Conservation (phyloP, 2,797 vertebrate genomes). For the Phaenicophaeus curvirostris region DNA sequence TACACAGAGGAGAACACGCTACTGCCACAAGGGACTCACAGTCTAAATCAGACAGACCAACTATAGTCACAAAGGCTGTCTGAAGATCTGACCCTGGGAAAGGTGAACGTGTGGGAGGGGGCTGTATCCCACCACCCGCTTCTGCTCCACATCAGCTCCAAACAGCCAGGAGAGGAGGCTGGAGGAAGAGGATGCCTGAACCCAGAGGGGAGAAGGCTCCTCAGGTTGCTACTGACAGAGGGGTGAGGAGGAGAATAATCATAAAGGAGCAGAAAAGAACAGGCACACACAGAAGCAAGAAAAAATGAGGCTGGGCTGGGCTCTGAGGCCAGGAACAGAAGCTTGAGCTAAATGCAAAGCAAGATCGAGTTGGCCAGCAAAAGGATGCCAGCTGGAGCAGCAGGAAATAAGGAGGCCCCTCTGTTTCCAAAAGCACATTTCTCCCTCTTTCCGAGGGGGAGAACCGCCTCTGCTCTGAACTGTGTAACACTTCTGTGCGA, state of each 20-base stretch:
- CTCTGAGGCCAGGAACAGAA: constrained; percentile 17
- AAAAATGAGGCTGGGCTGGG: neutral
- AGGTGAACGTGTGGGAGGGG: constrained; percentile 53
- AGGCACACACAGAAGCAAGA: neutral
- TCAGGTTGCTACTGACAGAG: neutral
- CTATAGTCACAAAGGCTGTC: constrained; percentile 57
- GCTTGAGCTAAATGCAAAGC: constrained; percentile 22
- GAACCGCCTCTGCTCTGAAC: neutral
- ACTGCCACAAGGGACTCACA: constrained; percentile 65
- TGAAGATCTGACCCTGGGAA: constrained; percentile 64
- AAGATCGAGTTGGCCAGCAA: constrained; percentile 18
- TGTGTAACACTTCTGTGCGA: neutral
- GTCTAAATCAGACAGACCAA: constrained; percentile 60
- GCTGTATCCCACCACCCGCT: neutral
- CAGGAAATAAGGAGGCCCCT: constrained; percentile 46
- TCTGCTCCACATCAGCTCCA: neutral
- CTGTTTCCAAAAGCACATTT: constrained; percentile 30
- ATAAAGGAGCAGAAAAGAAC: neutral
- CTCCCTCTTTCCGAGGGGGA: neutral
- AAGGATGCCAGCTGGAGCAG: constrained; percentile 54
- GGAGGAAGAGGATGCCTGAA: neutral
- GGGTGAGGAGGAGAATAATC: neutral
- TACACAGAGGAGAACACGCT: constrained; percentile 64
- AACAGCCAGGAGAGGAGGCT: neutral
- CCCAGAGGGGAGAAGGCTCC: neutral